Conservation (phyloP, 2,113 vertebrate genomes). For the Lophotis ruficrista region DNA sequence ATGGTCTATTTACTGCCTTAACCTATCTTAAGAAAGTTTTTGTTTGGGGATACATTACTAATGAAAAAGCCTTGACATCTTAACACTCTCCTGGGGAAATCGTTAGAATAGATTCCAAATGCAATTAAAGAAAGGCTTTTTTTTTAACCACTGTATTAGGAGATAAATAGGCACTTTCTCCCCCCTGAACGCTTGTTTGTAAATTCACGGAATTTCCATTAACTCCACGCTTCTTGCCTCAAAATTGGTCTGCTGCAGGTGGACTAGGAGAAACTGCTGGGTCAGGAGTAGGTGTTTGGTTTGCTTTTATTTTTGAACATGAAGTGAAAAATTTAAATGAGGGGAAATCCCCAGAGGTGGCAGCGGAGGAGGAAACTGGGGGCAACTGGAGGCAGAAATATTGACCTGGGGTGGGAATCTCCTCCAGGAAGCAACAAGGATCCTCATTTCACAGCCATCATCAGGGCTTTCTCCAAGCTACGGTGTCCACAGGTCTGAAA, state of each 20-base stretch:
- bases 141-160: slow-evolving; percentile 45
- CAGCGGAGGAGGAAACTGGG: neutral
- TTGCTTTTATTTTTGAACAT: neutral
- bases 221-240: neutral
- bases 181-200: slow-evolving; percentile 39
- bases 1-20: slow-evolving; percentile 66
- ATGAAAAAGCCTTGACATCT: slow-evolving; percentile 58
- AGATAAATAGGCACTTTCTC: slow-evolving; percentile 53
- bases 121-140: slow-evolving; percentile 63
- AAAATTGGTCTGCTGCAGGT: neutral
- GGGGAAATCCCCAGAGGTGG: neutral
- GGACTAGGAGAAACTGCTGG: neutral
- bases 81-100: slow-evolving; percentile 68
- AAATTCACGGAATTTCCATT: slow-evolving; percentile 45
- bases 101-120: slow-evolving; percentile 69
- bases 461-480: neutral
- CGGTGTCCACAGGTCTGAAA: neutral
- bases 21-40: slow-evolving; percentile 62
- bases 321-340: neutral
- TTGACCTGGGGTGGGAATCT: neutral
- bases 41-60: slow-evolving; percentile 69
- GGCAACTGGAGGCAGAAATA: neutral
- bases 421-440: neutral
- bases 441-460: neutral
- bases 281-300: neutral